phyloP scores from a whole-genome alignment of 2,113 vertebrate genomes.

The Microcebus jonahi region DNA sequence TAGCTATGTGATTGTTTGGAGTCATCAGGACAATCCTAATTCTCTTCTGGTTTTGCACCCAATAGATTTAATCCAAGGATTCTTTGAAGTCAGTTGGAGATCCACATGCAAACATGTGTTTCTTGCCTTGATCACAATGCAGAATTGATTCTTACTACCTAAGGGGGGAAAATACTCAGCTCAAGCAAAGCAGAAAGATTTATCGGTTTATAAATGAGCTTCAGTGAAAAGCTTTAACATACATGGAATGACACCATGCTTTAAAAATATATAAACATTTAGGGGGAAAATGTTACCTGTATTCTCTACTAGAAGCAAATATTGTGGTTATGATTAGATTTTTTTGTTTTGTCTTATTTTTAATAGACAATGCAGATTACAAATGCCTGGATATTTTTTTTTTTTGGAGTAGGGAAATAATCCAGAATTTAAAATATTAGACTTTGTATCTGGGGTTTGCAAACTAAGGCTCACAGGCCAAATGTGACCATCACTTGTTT shows the following conservation, averaged over 20 bases:
- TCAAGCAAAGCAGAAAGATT: background rate
- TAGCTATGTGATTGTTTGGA: background rate
- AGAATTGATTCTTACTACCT: background rate
- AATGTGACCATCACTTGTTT: too few relatives aligned
- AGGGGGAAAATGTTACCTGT: background rate
- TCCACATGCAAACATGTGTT: background rate
- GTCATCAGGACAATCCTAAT: background rate
- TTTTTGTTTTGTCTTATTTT: background rate
- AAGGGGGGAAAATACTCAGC: background rate
- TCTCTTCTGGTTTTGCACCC: background rate
- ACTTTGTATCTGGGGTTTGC: background rate
- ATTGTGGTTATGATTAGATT: background rate
- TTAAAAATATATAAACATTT: background rate
- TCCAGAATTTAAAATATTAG: background rate
- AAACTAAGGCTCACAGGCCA: accelerated
- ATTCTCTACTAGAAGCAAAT: background rate
- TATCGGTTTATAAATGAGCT: background rate
- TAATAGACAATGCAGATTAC: background rate
- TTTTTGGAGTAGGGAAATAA: background rate
- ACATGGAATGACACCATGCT: background rate
- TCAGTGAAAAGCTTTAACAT: background rate
- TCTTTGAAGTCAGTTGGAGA: background rate
- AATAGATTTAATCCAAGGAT: background rate
- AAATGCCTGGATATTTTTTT: background rate
- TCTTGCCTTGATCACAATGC: background rate